Percentiles rank a stretch among this genome's conserved stretches.
Conservation (phyloP, 2,797 vertebrate genomes). For the Sparidentex hasta region DNA sequence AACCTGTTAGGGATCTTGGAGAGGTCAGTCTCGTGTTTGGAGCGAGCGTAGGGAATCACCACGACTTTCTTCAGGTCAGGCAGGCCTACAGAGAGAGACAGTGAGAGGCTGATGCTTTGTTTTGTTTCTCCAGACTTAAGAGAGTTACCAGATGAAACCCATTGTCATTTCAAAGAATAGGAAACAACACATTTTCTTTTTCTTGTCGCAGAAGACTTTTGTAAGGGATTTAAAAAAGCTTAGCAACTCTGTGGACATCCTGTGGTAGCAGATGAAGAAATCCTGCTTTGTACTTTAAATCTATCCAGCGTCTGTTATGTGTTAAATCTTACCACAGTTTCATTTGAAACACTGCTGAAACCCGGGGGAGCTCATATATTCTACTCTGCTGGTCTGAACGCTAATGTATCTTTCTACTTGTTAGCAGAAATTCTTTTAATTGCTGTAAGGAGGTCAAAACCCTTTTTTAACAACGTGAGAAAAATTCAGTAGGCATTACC, state of each 20-base stretch:
- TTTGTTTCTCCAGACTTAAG: not conserved
- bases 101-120: not conserved
- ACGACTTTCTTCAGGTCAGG: conserved; percentile 94
- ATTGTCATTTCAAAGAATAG: too few species aligned
- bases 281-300: not conserved
- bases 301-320: not conserved
- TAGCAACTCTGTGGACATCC: conserved; percentile 8
- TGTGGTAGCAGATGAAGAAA: not conserved
- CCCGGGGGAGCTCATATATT: not conserved
- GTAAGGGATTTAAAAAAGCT: not conserved
- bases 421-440: not conserved
- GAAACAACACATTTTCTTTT: too few species aligned
- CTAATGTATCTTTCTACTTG: not conserved
- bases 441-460: conserved; percentile 4
- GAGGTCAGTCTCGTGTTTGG: conserved; percentile 90
- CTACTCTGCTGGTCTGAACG: not conserved
- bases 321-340: not conserved
- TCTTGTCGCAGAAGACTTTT: too few species aligned
- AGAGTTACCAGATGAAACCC: not conserved
- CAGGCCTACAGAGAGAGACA: conserved; percentile 84
- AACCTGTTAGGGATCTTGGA: conserved; percentile 95
- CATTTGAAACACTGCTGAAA: not conserved
- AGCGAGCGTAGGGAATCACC: conserved; percentile 91
- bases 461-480: not conserved
- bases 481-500: not conserved